A percentile compares a stretch with the other conserved stretches of the same genome.
phyloP scores from a whole-genome alignment of 2,113 vertebrate genomes.

The Trogon surrucura region DNA sequence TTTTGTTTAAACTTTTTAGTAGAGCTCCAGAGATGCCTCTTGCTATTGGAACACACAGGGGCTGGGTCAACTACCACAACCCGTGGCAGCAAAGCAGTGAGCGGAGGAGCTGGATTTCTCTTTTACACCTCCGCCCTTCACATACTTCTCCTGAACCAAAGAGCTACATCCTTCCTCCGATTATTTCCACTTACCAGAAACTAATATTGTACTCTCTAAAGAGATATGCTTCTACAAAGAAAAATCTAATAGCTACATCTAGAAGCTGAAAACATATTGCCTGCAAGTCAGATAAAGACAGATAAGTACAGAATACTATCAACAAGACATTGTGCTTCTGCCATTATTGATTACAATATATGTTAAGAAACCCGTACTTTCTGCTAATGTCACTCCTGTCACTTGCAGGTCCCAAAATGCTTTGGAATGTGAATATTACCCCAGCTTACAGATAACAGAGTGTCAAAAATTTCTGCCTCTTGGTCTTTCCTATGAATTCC shows the following conservation, averaged over 20 bases:
- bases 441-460: neutral
- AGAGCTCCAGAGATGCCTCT: neutral
- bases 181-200: neutral
- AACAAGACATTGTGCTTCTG: neutral
- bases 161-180: neutral
- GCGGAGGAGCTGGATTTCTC: accelerated
- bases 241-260: neutral
- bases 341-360: neutral
- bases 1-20: neutral
- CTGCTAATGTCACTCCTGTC: neutral
- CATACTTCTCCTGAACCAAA: neutral
- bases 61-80: neutral
- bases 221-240: accelerated
- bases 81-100: accelerated
- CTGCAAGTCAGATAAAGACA: neutral
- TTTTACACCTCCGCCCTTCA: neutral
- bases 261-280: neutral
- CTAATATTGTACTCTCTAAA: neutral
- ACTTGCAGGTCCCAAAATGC: neutral
- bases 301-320: neutral
- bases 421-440: neutral
- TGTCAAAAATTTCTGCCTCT: no score
- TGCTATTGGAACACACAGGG: neutral
- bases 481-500: neutral
- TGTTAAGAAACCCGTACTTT: neutral